Conservation (phyloP, 2,797 vertebrate species). For the Rhyacichthys aspro region DNA sequence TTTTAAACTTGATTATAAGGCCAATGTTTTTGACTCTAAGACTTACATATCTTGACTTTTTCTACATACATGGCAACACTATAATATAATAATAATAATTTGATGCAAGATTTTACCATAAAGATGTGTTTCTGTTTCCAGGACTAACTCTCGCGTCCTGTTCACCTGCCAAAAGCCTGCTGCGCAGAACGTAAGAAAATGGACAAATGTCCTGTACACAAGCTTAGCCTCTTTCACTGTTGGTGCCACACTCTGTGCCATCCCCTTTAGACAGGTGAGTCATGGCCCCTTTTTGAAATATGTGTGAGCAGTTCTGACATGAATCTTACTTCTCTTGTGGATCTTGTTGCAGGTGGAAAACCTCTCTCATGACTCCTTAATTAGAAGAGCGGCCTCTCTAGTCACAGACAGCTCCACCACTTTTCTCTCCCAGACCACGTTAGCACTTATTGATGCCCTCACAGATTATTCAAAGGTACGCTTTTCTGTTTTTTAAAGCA, state of each 20-base stretch:
- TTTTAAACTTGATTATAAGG: no score
- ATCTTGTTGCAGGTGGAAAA: conserved; percentile 76
- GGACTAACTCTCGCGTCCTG: conserved; percentile 58
- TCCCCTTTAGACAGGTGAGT: conserved; percentile 77
- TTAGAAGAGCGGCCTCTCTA: conserved; percentile 88
- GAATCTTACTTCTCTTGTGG: not conserved
- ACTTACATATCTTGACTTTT: no score
- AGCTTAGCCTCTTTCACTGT: conserved; percentile 53
- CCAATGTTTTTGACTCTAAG: no score
- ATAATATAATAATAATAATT: no score
- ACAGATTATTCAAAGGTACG: conserved; percentile 91
- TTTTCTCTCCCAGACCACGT: conserved; percentile 92
- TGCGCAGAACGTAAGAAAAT: conserved; percentile 34
- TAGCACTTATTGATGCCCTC: conserved; percentile 88
- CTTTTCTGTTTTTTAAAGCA: not conserved
- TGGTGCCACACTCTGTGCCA: conserved; percentile 69
- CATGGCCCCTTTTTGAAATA: not conserved
- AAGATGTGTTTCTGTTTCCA: conserved; percentile 19
- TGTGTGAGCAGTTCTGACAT: not conserved
- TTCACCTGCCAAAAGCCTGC: conserved; percentile 35
- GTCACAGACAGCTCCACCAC: conserved; percentile 91
- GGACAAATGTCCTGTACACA: conserved; percentile 36
- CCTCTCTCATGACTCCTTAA: conserved; percentile 89
- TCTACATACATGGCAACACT: no score
- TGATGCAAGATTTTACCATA: not conserved